Evolutionary conservation across 2,113 vertebrate genomes (phyloP), one percentile per base, ranked within the genome.

Genomic region (Chaetodon trifascialis): DNA sequence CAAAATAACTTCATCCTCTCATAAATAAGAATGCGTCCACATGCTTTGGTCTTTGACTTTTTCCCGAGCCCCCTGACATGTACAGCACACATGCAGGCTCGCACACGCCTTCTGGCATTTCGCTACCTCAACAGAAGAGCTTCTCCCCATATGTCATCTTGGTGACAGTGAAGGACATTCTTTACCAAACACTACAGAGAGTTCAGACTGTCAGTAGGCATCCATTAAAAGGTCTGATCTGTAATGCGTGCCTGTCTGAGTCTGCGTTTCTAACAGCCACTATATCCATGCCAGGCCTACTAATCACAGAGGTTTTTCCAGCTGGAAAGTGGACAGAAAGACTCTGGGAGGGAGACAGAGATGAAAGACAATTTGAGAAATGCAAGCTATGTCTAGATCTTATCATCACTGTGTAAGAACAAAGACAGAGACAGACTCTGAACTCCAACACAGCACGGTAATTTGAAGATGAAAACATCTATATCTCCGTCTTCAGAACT

Each of bases 161-260:
- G 56, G 68, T 94, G 94, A 94, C 87, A 92, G 89, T 70, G 78
- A 91, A 91, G 85, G 89, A 87, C 91, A 91, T 94, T 94, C 89
- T 82, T 93, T 77, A 89, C 76, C 74, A 79, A 80, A 77, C 79
- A 86, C 86, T 84, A 89, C 85, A 91, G 89, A 87, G 69, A 84
- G 89, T 83, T 91, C 80, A 83, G 84, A 73, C 83, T 81, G 86
- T 91, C 87, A 89, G 82, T 80, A 73, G 84, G 84, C 90, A 82
- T 91, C 84, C 77, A 85, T 86, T 89, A 76, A 76, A 86, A 87
- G 82, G 82, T 81, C 83, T 85, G 82, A 78, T 85, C 77, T 76
- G 59, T 92, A 93, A 93, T 92, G 81, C 90, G 36, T 44, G 91
- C 83, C 90, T 90, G 87, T 93, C 90, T 82, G 75, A 66, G 80